phyloP scores from a whole-genome alignment of 2,888 invertebrate species.

The Ennomos fuscantarius region DNA sequence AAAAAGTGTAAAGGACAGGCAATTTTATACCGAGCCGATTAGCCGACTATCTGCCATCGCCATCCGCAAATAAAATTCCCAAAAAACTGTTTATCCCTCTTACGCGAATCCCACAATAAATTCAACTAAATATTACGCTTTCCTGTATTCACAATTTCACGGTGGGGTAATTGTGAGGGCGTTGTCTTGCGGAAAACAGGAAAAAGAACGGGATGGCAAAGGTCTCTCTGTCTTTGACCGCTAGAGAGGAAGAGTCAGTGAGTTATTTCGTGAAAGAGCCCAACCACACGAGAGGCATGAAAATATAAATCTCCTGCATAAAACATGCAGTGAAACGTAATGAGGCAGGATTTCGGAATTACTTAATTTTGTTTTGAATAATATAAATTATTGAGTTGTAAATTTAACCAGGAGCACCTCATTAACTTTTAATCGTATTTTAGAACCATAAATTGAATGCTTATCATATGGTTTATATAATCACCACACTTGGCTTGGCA shows the following conservation, averaged over 20 bases:
- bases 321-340: slow-evolving; percentile 16
- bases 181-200: slow-evolving; percentile 18
- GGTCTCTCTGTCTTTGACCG: slow-evolving; percentile 19
- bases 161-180: slow-evolving; percentile 16
- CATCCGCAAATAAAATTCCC: slow-evolving; percentile 18
- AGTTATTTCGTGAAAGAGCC: slow-evolving; percentile 1
- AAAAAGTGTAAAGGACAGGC: slow-evolving; percentile 16
- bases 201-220: neutral
- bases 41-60: slow-evolving; percentile 15
- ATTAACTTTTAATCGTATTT: no score
- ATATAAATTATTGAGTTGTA: no score
- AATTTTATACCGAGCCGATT: slow-evolving; percentile 24
- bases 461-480: no score
- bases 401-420: no score
- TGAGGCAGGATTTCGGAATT: neutral
- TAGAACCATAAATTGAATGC: no score
- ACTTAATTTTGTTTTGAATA: no score
- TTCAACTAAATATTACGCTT: slow-evolving; percentile 18
- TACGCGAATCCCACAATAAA: slow-evolving; percentile 10
- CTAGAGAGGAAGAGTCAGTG: slow-evolving; percentile 14
- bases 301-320: slow-evolving; percentile 19
- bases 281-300: slow-evolving; percentile 15
- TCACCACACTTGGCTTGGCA: no score
- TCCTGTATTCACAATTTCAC: slow-evolving; percentile 18
- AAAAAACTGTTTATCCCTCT: slow-evolving; percentile 17